Base-by-base conservation (phyloP, 2,888 invertebrate genomes). In the Chymomyza amoena region DNA sequence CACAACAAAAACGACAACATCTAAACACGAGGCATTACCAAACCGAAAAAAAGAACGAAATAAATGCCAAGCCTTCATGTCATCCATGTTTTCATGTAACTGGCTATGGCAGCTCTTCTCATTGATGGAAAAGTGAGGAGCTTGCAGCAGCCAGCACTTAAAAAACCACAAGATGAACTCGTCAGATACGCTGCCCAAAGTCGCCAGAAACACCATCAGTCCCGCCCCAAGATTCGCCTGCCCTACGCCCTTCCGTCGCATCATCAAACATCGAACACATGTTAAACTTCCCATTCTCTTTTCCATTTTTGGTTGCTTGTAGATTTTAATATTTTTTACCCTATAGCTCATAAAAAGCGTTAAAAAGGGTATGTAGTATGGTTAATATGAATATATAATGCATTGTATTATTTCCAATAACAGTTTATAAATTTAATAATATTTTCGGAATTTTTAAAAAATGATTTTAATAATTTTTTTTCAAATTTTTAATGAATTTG, bases 151-250 rank as follows among this genome's bases (percentile, higher is more conserved):
- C 39, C 68, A 72, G 79, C 81, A 86, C 86, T 85, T 83, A 75
- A 80, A 75, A 54, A 75, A 77, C 75, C 87, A 77, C 64, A 77
- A 84, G 82, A 86, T 81, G 84, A 84, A 84, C 79, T 81, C 77
- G 84, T 85, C 81, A 78, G 77, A 83, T 86, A 80, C 72, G 68
- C 68, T 62, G 70, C 61, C 65, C 39, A 45, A 45, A 45, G 39
- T 45, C 39, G 39, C 39, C 39, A 45, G 13, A 6, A 32, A 32
- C 32, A 32, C 7, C 32, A 6, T 7, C 32, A 32, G 32, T 7
- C 32, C 52, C 45, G 68, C 7, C 5, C 61, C 25, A 20, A n/a
- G 16, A 10, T 51, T 16, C 28, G 25, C 25, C 25, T 54, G 15
- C 2, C 25, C 15, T 56, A 25, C 25, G 25, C 13, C 28, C 45